Percentiles rank a stretch among this genome's conserved stretches.
phyloP scores from a whole-genome alignment of 2,113 vertebrate genomes.

The Petroica traversi region DNA sequence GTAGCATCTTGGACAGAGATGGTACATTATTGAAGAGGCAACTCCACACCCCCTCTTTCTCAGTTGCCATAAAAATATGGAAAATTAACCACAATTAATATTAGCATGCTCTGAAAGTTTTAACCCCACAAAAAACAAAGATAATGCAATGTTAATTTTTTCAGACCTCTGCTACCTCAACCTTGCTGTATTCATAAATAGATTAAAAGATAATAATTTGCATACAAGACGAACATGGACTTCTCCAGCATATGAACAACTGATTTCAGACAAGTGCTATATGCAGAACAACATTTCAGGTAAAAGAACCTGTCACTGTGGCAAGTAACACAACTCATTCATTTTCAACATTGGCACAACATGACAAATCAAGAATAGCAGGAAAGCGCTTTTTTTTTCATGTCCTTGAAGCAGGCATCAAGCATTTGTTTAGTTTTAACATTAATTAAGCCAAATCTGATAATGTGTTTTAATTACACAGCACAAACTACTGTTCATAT shows the following conservation, averaged over 20 bases:
- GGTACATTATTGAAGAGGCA: background rate
- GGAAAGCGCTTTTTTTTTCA: background rate
- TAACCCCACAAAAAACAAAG: background rate
- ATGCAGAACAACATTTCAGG: slow-evolving; percentile 22
- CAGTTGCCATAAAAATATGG: background rate
- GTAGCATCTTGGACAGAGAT: background rate
- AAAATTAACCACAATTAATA: background rate
- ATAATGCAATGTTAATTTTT: slow-evolving; percentile 58
- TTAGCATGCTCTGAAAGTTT: background rate
- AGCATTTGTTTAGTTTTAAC: slow-evolving; percentile 43
- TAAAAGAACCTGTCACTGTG: slow-evolving; percentile 11
- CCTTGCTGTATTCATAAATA: slow-evolving; percentile 41
- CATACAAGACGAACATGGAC: slow-evolving; percentile 35
- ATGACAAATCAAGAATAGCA: slow-evolving; percentile 9
- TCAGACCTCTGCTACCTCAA: slow-evolving; percentile 44
- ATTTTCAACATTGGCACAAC: slow-evolving; percentile 19
- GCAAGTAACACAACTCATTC: slow-evolving; percentile 2
- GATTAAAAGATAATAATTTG: slow-evolving; percentile 58
- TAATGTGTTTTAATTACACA: slow-evolving; percentile 40
- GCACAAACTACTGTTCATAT: slow-evolving; percentile 1
- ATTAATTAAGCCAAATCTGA: slow-evolving; percentile 58
- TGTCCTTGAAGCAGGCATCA: slow-evolving; percentile 27
- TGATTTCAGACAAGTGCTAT: slow-evolving; percentile 7
- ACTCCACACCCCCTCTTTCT: accelerated
- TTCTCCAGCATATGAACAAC: slow-evolving; percentile 29